Evolutionary conservation across 2,113 vertebrate genomes (phyloP).

Genomic region (Illadopsis cleaveri): DNA sequence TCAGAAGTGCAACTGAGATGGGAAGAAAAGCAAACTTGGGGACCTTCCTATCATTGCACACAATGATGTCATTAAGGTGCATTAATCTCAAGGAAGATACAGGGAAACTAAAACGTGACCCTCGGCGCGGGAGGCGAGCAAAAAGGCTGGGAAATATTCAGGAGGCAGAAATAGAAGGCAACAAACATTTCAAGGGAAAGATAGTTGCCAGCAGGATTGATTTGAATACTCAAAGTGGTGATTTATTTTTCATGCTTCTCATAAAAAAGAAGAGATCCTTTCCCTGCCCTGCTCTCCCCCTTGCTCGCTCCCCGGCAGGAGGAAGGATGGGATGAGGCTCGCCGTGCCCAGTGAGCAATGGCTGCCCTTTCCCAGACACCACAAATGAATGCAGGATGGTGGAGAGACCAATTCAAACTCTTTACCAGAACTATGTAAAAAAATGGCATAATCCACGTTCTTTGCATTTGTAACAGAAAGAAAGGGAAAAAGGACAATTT

Average conservation of each 20-base stretch:
- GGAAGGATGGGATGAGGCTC: constrained; percentile 47
- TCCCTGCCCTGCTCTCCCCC: neutral
- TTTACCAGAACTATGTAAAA: constrained; percentile 1
- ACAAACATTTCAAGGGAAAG: constrained; percentile 71
- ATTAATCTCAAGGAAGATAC: constrained; percentile 38
- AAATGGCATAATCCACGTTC: constrained; percentile 28
- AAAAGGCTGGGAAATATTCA: constrained; percentile 63
- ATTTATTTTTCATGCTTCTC: constrained; percentile 69
- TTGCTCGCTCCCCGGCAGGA: neutral
- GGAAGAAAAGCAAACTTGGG: constrained; percentile 54
- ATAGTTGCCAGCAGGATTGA: constrained; percentile 71
- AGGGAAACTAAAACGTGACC: constrained; percentile 6
- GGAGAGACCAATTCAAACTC: constrained; percentile 44
- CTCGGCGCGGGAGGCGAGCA: neutral
- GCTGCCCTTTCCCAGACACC: constrained; percentile 58
- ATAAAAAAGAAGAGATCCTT: constrained; percentile 46
- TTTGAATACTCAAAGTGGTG: constrained; percentile 65
- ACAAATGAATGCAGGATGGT: constrained; percentile 55
- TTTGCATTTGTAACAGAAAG: constrained; percentile 56
- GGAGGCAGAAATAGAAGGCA: constrained; percentile 60
- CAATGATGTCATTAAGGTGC: constrained; percentile 42
- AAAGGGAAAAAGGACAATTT: constrained; percentile 61
- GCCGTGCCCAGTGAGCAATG: constrained; percentile 44
- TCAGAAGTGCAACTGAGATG: constrained; percentile 29
- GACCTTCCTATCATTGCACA: neutral